Conservation (phyloP, 2,888 invertebrate genomes). For the Trypoxylon attenuatum region DNA sequence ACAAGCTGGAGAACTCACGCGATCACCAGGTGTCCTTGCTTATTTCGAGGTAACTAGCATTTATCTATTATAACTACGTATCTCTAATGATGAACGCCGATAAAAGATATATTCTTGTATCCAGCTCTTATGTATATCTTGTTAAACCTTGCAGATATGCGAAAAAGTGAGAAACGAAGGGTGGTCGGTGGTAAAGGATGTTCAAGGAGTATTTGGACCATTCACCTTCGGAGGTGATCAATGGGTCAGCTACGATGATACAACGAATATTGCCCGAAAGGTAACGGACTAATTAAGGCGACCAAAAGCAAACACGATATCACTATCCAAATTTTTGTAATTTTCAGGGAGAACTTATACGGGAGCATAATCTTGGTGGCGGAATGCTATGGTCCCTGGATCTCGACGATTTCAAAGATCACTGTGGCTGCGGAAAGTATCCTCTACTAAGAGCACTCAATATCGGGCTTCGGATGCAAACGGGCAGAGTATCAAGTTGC, state of each 20-base stretch:
- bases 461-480: slow-evolving; percentile 67
- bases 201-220: slow-evolving; percentile 86
- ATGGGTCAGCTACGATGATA: slow-evolving; percentile 94
- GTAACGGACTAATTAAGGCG: slow-evolving; percentile 65
- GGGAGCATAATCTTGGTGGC: slow-evolving; percentile 85
- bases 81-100: not conserved
- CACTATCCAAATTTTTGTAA: not conserved
- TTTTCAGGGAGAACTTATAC: slow-evolving; percentile 83
- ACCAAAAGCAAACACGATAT: not conserved
- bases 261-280: slow-evolving; percentile 82
- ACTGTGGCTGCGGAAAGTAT: slow-evolving; percentile 87
- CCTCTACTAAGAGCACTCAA: slow-evolving; percentile 84
- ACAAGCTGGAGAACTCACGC: slow-evolving; percentile 87
- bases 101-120: not conserved
- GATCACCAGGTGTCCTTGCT: slow-evolving; percentile 89
- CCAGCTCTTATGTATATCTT: not conserved
- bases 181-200: slow-evolving; percentile 88
- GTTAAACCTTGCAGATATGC: slow-evolving; percentile 80
- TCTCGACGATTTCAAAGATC: slow-evolving; percentile 86
- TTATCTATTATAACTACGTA: too few relatives aligned
- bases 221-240: slow-evolving; percentile 90
- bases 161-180: slow-evolving; percentile 85
- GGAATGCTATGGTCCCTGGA: slow-evolving; percentile 95
- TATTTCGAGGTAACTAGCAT: slow-evolving; percentile 85
- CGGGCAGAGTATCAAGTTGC: slow-evolving; percentile 22